Percentiles rank a stretch among this genome's conserved stretches.
Conservation (phyloP, 2,797 vertebrate species). For the Tinamus major region DNA sequence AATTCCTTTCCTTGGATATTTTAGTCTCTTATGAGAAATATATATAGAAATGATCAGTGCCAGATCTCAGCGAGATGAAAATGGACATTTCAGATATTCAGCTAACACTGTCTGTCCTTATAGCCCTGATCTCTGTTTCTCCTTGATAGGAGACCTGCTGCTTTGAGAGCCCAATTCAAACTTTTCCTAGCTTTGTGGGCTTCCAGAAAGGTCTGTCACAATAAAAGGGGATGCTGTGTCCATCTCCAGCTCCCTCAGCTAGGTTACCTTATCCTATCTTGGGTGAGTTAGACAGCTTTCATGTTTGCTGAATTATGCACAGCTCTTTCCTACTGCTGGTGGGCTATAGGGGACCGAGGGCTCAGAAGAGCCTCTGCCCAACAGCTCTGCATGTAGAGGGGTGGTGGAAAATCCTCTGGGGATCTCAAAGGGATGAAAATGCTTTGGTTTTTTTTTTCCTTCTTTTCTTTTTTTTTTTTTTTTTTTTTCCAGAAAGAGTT, state of each 20-base stretch:
- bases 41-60: background rate
- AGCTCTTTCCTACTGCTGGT: background rate
- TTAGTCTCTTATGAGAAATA: background rate
- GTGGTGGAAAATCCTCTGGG: background rate
- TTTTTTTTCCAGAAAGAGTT: background rate
- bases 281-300: background rate
- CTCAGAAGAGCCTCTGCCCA: background rate
- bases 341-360: background rate
- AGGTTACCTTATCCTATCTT: background rate
- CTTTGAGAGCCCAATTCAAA: background rate
- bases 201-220: background rate
- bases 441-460: accelerated
- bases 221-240: background rate
- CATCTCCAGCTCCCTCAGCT: background rate
- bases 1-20: background rate
- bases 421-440: background rate
- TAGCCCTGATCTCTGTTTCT: background rate
- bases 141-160: background rate
- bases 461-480: background rate
- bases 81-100: background rate
- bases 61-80: background rate
- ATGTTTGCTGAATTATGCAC: background rate
- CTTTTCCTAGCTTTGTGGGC: background rate
- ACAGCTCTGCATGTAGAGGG: background rate
- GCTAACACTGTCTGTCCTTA: background rate